Percentiles rank a stretch among this genome's conserved stretches.
phyloP scores from a whole-genome alignment of 1,140 invertebrate genomes.

The Ditylenchus dipsaci region DNA sequence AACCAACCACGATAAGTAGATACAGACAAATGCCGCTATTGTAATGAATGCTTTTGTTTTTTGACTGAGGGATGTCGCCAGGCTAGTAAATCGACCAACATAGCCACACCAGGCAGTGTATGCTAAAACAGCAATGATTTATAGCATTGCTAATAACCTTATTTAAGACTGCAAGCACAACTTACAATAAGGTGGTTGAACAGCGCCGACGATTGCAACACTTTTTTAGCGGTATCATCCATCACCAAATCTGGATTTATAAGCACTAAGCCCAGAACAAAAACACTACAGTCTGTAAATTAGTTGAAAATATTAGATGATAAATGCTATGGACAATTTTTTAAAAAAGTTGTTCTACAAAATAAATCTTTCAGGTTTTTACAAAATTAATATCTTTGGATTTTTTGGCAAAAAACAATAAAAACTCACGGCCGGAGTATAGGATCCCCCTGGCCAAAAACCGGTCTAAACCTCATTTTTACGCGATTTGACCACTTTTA shows the following conservation, averaged over 20 bases:
- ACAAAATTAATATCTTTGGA: too few species aligned
- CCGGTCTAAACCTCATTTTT: too few species aligned
- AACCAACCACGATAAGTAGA: conserved; percentile 41
- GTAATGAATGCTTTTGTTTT: conserved; percentile 21
- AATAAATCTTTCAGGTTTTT: too few species aligned
- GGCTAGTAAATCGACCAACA: conserved; percentile 29
- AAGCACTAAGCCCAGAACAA: conserved; percentile 42
- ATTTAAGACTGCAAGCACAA: too few species aligned
- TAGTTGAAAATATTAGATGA: background rate
- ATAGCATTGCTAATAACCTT: background rate
- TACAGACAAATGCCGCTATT: conserved; percentile 23
- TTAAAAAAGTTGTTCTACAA: too few species aligned
- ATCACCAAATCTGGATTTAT: conserved; percentile 36
- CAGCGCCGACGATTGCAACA: conserved; percentile 27
- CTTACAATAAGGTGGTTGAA: conserved; percentile 44
- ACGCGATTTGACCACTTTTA: too few species aligned
- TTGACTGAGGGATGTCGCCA: conserved; percentile 21
- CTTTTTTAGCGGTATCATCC: conserved; percentile 32
- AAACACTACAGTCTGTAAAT: conserved; percentile 35
- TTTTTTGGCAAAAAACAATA: too few species aligned
- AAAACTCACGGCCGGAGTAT: too few species aligned
- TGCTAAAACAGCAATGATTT: background rate
- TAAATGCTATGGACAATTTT: background rate
- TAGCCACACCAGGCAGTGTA: conserved; percentile 7
- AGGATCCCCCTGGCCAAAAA: too few species aligned